Base-by-base conservation (phyloP, 2,113 vertebrate species). In the Rhadina sibilatrix region DNA sequence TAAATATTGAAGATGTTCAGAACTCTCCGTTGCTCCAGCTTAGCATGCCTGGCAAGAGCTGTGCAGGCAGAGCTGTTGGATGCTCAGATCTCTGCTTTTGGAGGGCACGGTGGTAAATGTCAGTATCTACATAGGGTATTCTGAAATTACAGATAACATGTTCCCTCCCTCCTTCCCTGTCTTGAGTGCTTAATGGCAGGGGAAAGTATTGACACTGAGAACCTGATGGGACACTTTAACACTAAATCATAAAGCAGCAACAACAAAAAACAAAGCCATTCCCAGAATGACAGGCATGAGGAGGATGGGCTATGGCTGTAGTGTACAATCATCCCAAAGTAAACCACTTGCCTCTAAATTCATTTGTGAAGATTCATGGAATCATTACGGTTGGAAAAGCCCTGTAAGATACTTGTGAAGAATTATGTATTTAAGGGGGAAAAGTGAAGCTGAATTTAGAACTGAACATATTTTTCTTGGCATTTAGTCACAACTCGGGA, bases 1-100 rank as follows among this genome's bases (percentile, higher is more conserved):
- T 81, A 96, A 96, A 96, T 95, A 96, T 94, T 92, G 93, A 95
- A 85, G 93, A 92, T 79, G 59, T 80, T 70, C 78, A 80, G 87
- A 88, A 54, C 78, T 77, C 44, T 56, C 70, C 87, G 19, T 5
- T 83, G 87, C 84, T 63, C 4, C 0, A 61, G 87, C 91, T 69
- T 76, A 90, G 82, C 70, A 22, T 1, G 65, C 66, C 82, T 79
- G 61, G 78, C 33, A 49, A 75, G 56, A 78, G 91, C 77, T 61
- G 89, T 28, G 35, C 65, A 65, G 65, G 76, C 35, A 89, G 69
- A 91, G 86, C 72, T 21, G 5, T 7, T 79, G 82, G 69, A 65
- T 61, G 40, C 81, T 40, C 6, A 6, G 17, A 82, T 57, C 75
- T 71, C 91, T 71, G 4, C 25, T 85, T 69, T 70, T 64, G 66